A percentile compares a stretch with the other conserved stretches of the same genome.
phyloP scores from a whole-genome alignment of 1,140 invertebrate genomes.

The Octopus bimaculoides region DNA sequence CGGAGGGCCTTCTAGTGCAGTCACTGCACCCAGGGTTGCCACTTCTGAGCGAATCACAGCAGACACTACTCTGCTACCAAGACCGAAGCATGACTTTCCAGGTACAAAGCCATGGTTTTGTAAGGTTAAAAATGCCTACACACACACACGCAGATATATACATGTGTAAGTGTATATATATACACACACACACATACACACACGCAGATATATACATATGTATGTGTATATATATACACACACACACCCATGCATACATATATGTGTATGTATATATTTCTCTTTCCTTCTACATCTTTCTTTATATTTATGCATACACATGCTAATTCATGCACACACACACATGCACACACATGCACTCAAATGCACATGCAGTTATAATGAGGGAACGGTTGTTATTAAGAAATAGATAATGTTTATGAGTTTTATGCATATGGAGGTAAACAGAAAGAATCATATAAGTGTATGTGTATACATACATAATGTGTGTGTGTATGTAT shows the following conservation, averaged over 20 bases:
- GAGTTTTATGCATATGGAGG: not conserved
- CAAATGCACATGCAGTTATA: not conserved
- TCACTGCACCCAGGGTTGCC: too few relatives aligned
- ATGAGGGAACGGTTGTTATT: too few relatives aligned
- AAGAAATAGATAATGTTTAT: too few relatives aligned
- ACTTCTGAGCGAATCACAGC: too few relatives aligned
- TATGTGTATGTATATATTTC: not conserved
- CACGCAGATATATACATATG: not conserved
- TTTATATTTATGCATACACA: not conserved
- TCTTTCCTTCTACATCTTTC: not conserved
- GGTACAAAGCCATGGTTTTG: too few relatives aligned
- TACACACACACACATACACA: not conserved
- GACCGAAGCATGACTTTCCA: too few relatives aligned
- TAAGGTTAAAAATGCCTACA: not conserved
- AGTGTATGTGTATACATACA: not conserved
- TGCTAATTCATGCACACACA: not conserved
- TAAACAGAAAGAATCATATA: not conserved
- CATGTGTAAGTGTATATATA: not conserved
- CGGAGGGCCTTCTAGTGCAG: too few relatives aligned
- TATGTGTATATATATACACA: not conserved
- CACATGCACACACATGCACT: not conserved
- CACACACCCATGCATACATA: not conserved
- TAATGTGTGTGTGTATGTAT: not conserved
- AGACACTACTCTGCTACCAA: too few relatives aligned
- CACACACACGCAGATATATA: not conserved